phyloP scores from a whole-genome alignment of 2,797 vertebrate genomes.

The Peromyscus nudipes region DNA sequence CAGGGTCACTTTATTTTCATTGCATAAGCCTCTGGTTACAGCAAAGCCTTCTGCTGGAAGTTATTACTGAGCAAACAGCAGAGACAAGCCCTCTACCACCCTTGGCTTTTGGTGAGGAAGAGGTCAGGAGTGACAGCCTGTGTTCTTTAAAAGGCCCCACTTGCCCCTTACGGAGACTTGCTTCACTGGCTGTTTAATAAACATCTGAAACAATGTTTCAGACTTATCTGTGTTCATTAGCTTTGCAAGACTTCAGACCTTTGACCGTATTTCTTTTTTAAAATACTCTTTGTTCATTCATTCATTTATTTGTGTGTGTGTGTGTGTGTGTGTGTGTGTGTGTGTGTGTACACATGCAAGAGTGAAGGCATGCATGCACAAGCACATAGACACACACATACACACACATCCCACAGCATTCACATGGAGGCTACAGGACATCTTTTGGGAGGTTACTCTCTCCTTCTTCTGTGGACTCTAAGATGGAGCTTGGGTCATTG shows the following conservation, averaged over 20 bases:
- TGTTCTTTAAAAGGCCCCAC: not conserved
- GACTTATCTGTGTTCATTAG: not conserved
- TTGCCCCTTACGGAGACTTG: not conserved
- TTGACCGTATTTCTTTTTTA: not conserved
- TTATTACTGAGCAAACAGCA: not conserved
- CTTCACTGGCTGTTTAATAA: not conserved
- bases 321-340: not conserved
- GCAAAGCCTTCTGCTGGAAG: not conserved
- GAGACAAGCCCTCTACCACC: not conserved
- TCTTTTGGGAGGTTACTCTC: not conserved
- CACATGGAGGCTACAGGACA: not conserved
- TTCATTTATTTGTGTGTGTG: not conserved
- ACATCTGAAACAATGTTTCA: not conserved
- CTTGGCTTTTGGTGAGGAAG: not conserved
- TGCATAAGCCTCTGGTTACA: not conserved
- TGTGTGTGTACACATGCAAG: not conserved
- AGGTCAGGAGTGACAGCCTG: fast-evolving
- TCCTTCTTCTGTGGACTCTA: not conserved
- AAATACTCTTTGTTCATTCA: not conserved
- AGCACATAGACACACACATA: not conserved
- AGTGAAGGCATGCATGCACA: not conserved
- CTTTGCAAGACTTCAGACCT: not conserved
- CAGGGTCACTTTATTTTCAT: not conserved
- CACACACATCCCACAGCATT: not conserved
- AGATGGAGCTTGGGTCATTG: too few species aligned